Conservation (phyloP, 2,113 vertebrate genomes). For the Colinus virginianus region DNA sequence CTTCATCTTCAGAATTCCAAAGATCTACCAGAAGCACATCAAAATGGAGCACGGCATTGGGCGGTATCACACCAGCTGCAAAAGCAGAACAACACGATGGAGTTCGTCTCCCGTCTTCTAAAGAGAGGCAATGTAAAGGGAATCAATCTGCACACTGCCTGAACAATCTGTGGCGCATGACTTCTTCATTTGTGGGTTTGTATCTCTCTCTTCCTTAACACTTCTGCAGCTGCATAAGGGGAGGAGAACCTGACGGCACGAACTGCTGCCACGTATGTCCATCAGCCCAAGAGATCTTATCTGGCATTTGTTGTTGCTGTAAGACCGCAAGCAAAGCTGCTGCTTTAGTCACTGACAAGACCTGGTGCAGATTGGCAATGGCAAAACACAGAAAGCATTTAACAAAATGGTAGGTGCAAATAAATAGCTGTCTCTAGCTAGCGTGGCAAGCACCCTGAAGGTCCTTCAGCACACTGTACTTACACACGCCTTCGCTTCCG, state of each 20-base stretch:
- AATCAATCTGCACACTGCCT: accelerated
- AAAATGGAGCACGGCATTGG: conserved; percentile 92
- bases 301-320: background rate
- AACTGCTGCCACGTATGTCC: background rate
- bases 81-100: background rate
- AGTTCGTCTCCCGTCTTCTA: background rate
- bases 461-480: background rate
- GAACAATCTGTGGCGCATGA: background rate
- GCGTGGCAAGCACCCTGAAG: background rate
- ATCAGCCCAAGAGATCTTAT: background rate
- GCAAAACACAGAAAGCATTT: background rate
- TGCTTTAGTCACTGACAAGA: background rate
- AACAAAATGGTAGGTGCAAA: background rate
- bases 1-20: conserved; percentile 91
- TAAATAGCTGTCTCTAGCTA: background rate
- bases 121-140: accelerated
- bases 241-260: background rate
- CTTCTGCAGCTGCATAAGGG: background rate
- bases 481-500: conserved; percentile 89
- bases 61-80: conserved; percentile 90
- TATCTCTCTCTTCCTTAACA: background rate
- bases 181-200: background rate
- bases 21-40: conserved; percentile 94
- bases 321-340: background rate
- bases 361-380: background rate